Conservation (phyloP, 1,140 invertebrate species). For the Calliopsis andreniformis region DNA sequence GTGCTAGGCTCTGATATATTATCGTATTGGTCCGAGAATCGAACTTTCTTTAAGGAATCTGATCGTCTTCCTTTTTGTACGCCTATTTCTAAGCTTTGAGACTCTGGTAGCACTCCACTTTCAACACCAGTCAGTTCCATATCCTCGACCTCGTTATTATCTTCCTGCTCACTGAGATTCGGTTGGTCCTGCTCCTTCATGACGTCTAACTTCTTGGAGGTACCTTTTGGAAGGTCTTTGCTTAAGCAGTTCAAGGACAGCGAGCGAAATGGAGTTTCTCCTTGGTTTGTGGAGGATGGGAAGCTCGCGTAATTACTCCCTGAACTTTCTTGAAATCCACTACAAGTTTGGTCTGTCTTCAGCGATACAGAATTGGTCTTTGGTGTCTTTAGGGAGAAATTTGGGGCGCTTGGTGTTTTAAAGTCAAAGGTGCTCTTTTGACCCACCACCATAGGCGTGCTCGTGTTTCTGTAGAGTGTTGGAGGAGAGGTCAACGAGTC, state of each 20-base stretch:
- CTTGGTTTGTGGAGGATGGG: neutral
- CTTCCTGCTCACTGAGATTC: neutral
- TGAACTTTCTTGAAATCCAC: neutral
- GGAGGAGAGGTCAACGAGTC: constrained; percentile 56
- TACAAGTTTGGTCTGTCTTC: neutral
- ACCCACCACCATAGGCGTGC: constrained; percentile 63
- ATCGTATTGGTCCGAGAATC: constrained; percentile 65
- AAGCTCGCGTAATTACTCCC: constrained; percentile 47
- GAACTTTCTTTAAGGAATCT: constrained; percentile 62
- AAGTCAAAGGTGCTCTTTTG: constrained; percentile 38
- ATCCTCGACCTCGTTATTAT: neutral
- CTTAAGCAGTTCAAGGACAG: neutral
- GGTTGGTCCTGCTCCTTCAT: constrained; percentile 46
- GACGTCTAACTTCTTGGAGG: constrained; percentile 33
- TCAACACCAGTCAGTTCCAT: constrained; percentile 56
- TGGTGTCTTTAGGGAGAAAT: constrained; percentile 62
- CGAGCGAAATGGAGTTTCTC: constrained; percentile 22
- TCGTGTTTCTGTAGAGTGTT: constrained; percentile 64
- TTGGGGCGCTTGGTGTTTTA: constrained; percentile 51
- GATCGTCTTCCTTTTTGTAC: constrained; percentile 3
- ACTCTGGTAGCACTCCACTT: constrained; percentile 1
- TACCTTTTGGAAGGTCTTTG: neutral
- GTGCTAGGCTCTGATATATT: neutral
- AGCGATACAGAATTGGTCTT: constrained; percentile 35
- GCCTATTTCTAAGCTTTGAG: neutral